These are phyloP conservation scores for Melanerpes aurifrons DNA, from an alignment of 2,113 vertebrate genomes.

Conservation along the genomic window DNA sequence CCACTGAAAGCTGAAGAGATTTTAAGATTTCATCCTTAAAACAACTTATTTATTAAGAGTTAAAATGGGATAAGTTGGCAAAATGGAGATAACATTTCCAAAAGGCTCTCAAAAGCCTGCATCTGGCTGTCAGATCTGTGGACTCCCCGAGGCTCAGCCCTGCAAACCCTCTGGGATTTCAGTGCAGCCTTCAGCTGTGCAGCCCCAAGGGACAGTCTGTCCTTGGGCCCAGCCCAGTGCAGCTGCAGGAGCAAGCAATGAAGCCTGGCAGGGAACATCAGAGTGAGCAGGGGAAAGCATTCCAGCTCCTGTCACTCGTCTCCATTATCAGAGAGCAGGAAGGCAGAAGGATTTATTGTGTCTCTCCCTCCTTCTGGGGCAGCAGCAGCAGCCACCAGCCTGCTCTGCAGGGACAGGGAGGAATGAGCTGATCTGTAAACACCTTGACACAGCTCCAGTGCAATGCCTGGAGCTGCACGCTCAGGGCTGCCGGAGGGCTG, in stretches of 20 bases:
- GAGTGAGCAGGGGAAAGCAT: not conserved
- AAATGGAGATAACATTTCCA: not conserved
- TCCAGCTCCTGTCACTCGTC: not conserved
- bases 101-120: not conserved
- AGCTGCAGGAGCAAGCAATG: not conserved
- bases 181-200: not conserved
- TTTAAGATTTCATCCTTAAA: slow-evolving; percentile 10
- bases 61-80: not conserved
- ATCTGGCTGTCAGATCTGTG: not conserved
- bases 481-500: not conserved
- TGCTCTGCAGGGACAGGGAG: not conserved
- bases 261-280: not conserved
- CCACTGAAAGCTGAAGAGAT: not conserved
- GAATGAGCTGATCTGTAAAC: not conserved
- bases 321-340: not conserved
- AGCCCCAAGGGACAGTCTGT: not conserved
- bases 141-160: not conserved
- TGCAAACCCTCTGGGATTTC: not conserved
- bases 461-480: not conserved
- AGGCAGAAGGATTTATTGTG: not conserved
- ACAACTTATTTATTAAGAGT: not conserved
- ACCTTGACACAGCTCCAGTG: not conserved
- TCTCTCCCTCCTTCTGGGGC: not conserved
- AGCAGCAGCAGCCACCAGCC: not conserved
- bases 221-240: not conserved